phyloP scores from a whole-genome alignment of 2,888 invertebrate genomes.

The Diaperis boleti region DNA sequence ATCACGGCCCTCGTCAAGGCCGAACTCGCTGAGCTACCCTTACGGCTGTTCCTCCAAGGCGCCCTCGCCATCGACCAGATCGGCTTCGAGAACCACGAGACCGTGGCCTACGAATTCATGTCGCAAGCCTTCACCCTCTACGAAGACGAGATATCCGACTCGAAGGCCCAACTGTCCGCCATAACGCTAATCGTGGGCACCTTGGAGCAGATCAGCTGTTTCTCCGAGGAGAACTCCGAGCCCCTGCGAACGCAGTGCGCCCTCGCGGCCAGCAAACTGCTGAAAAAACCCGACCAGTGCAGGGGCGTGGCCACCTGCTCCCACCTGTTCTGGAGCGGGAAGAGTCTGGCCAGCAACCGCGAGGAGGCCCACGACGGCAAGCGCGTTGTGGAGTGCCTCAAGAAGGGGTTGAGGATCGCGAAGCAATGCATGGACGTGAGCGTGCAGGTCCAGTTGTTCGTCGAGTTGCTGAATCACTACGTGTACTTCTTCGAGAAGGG shows the following conservation, averaged over 20 bases:
- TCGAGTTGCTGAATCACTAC: conserved; percentile 94
- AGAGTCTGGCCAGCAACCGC: conserved; percentile 66
- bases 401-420: conserved; percentile 94
- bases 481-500: conserved; percentile 93
- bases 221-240: conserved; percentile 96
- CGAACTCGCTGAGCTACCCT: conserved; percentile 92
- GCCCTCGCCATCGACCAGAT: conserved; percentile 94
- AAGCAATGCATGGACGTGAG: conserved; percentile 98
- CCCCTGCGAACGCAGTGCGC: conserved; percentile 97
- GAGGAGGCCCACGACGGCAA: conserved; percentile 87
- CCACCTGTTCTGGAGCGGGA: conserved; percentile 97
- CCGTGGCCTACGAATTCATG: conserved; percentile 98
- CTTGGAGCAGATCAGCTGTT: conserved; percentile 94
- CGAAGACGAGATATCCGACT: conserved; percentile 98
- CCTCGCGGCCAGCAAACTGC: conserved; percentile 92
- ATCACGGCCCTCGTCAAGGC: conserved; percentile 95
- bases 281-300: conserved; percentile 99
- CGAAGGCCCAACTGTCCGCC: conserved; percentile 95
- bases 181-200: conserved; percentile 96
- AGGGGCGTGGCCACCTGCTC: conserved; percentile 94
- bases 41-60: conserved; percentile 95
- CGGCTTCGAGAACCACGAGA: conserved; percentile 94
- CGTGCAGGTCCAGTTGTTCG: conserved; percentile 95
- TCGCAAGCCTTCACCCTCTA: conserved; percentile 96
- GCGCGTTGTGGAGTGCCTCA: conserved; percentile 93